A percentile compares a stretch with the other conserved stretches of the same genome.
phyloP scores from a whole-genome alignment of 2,113 vertebrate species.

The Grammomys dolichurus region DNA sequence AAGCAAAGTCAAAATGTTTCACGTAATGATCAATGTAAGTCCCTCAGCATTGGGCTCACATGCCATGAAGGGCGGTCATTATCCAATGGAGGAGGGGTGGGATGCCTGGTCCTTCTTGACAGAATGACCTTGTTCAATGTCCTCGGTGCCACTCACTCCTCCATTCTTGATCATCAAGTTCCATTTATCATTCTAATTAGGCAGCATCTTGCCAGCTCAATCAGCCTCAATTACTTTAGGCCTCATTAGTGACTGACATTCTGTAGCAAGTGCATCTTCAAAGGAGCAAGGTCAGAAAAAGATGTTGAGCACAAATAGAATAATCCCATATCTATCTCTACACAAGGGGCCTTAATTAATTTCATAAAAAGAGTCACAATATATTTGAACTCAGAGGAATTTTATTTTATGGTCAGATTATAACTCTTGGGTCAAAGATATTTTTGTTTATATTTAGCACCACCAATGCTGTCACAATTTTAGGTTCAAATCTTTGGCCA shows the following conservation, averaged over 20 bases:
- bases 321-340: constrained; percentile 76
- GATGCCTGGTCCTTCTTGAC: constrained; percentile 83
- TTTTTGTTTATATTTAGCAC: background rate
- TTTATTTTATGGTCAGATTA: background rate
- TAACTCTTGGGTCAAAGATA: background rate
- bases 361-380: background rate
- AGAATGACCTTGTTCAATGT: constrained; percentile 90
- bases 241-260: constrained; percentile 93
- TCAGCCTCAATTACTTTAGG: constrained; percentile 94
- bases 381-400: background rate
- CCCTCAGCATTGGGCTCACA: background rate
- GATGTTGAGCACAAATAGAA: constrained; percentile 80
- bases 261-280: constrained; percentile 87
- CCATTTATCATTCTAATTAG: constrained; percentile 94
- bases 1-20: constrained; percentile 13
- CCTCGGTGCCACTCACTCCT: constrained; percentile 88
- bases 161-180: constrained; percentile 90
- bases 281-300: constrained; percentile 88
- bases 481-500: background rate
- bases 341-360: background rate
- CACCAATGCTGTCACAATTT: background rate
- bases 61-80: constrained; percentile 43
- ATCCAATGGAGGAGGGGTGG: background rate
- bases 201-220: constrained; percentile 92
- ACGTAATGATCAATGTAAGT: background rate